Evolutionary conservation across 2,113 vertebrate species (phyloP), one percentile per base, ranked within the genome.

Genomic region (Circaetus cinerascens): DNA sequence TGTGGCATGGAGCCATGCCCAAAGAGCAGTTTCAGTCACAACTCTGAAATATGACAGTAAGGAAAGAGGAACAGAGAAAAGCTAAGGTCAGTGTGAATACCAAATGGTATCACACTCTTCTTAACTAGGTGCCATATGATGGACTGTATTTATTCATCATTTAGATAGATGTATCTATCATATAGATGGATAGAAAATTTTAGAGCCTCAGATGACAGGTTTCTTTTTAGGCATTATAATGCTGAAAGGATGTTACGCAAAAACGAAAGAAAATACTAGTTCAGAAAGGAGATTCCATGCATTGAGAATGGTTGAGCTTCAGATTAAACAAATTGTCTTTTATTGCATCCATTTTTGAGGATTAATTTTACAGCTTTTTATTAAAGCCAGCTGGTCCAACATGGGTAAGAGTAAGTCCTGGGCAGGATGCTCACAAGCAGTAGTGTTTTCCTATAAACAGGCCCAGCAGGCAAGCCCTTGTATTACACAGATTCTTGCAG

Each of bases 281-380:
- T 72, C 48, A 66, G 66, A 93, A 93, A 43, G 62, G 53, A 72
- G 69, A 91, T 77, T 63, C 67, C 9, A 2, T 43, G 40, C 13
- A 10, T 50, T 74, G 79, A 66, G 64, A 36, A 46, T 27, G 18
- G 48, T 90, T 75, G 43, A 2, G 2, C 83, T 86, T 93, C 80
- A 93, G 84, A 84, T 88, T 90, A 91, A 95, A 87, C 45, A 85
- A 91, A 76, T 94, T 87, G 62, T 84, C 57, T 94, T 91, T 82
- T 82, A 76, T 55, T 90, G 87, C 93, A 68, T 93, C 76, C 57
- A 82, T 91, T 96, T 95, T 38, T 85, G 62, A 69, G 87, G 86
- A 75, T 97, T 95, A 89, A 91, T 89, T 95, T 91, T 95, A 41
- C 11, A 94, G 88, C 91, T 85, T 91, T 93, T 95, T 90, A 96